Evolutionary conservation across 2,797 vertebrate genomes (phyloP), one percentile per base, ranked within the genome.

Genomic region (Esox lucius): DNA sequence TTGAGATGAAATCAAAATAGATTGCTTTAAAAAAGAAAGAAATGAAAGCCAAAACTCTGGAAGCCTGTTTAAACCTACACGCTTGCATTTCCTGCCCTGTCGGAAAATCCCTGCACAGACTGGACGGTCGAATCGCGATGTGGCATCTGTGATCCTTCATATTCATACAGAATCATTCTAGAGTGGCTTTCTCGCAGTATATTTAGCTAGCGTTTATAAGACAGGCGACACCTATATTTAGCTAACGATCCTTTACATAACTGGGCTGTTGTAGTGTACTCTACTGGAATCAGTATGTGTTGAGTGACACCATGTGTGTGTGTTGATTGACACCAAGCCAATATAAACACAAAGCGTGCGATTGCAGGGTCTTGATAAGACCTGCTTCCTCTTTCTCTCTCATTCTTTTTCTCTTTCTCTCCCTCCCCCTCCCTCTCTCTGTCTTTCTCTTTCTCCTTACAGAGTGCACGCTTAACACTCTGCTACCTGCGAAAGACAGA

Each of bases 311-410:
- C 19, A 17, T 61, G 53, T 59, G 53, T 59, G 13, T 64, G 62
- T 33, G 16, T 33, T 67, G 65, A 68, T 33, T 68, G 65, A 68
- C 66, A 61, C 3, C 11, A 17, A 35, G 66, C 31, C 66, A 68
- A 68, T 11, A n/a, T n/a, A 68, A 68, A 42, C 61, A 64, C 12
- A 12, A 31, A 64, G 61, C 2, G 22, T 26, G 26, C 24, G 61
- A 64, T 31, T 64, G 22, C 64, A 64, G 24, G 61, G 22, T 48
- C 17, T 65, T 73, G 59, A 65, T 73, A 61, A 72, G 61, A 48
- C 42, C 71, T 39, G 71, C 71, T 73, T 68, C 33, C 65, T 67
- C 65, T 67, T 73, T 31, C 28, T 65, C 62, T 65, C 67, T 24
- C 0, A n/a, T 9, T 68, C 12, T 67, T 1, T 66, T 15, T 66